These are phyloP conservation scores for Lasiommata megera DNA, from an alignment of 2,888 invertebrate species.

Conservation along the genomic window DNA sequence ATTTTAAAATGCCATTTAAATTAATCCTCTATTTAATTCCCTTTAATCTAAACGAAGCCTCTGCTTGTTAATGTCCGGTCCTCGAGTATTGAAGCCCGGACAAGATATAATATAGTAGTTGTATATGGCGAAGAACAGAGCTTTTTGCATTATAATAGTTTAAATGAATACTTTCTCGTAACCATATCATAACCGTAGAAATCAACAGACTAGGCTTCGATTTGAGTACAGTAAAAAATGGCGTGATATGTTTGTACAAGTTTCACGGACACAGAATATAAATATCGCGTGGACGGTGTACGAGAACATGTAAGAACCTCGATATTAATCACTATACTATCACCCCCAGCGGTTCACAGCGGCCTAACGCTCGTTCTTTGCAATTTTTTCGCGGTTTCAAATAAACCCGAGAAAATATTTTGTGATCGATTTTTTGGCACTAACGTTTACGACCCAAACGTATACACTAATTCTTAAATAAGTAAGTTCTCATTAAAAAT, in stretches of 20 bases:
- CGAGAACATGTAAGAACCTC: constrained; percentile 24
- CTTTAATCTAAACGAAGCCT: no score
- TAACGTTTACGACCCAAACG: background rate
- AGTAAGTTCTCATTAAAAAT: background rate
- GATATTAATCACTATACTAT: constrained; percentile 7
- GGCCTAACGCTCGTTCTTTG: background rate
- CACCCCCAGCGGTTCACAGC: background rate
- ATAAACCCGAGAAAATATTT: constrained; percentile 8
- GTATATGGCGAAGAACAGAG: no score
- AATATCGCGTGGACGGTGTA: constrained; percentile 34
- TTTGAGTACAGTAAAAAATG: background rate
- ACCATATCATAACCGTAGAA: background rate
- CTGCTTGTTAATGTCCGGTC: no score
- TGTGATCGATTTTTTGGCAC: constrained; percentile 2
- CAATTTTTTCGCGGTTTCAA: constrained; percentile 10
- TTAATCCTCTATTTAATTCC: no score
- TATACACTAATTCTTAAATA: background rate
- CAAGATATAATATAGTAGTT: no score
- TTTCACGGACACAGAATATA: constrained; percentile 3
- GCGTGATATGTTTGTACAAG: background rate
- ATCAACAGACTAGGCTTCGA: background rate
- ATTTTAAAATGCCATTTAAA: no score
- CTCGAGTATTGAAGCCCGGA: no score
- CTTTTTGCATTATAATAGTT: no score
- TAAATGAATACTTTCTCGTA: no score